Base-by-base conservation (phyloP, 2,113 vertebrate genomes). In the Miniopterus natalensis region DNA sequence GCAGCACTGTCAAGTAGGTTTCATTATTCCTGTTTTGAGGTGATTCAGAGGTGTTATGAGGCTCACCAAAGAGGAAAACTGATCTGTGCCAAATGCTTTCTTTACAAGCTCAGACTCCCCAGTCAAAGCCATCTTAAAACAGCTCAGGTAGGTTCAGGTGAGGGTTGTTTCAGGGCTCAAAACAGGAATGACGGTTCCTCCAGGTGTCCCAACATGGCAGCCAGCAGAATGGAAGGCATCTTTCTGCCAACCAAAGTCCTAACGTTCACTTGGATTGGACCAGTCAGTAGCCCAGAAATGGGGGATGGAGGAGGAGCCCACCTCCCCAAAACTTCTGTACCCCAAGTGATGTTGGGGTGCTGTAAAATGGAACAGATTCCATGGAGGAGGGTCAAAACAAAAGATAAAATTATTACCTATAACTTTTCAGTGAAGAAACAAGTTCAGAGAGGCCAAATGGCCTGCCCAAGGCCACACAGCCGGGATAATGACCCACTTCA, bases 161-260 rank as follows among this genome's bases (percentile, higher is more conserved):
- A 51, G 12, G 6, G 14, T 27, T 8, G 36, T 25, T 12, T 49
- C 18, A 31, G 23, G 12, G 73, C 23, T 77, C 63, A 6, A 0
- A 36, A 17, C 6, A 12, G 42, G 6, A 2, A 40, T 13, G 14
- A 29, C 13, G 23, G 17, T 47, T 57, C 63, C n/a, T 53, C 2
- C 11, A 8, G 0, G 6, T 7, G 25, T 40, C 29, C 75, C 3
- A 0, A 9, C 2, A 4, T 0, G 42, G 40, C 8, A 9, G 53
- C n/a, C 36, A 7, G 4, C 36, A 18, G 51, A 6, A 3, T 31
- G 36, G n/a, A 23, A 20, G n/a, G 25, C 27, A 0, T 10, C 25
- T 23, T 29, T 3, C 3, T 36, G 59, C n/a, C 14, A 6, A 25
- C 59, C 27, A 5, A 0, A 42, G 21, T 3, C 66, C 18, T 1